Conservation (phyloP, 1,140 invertebrate species). For the Chrysomallon squamiferum region DNA sequence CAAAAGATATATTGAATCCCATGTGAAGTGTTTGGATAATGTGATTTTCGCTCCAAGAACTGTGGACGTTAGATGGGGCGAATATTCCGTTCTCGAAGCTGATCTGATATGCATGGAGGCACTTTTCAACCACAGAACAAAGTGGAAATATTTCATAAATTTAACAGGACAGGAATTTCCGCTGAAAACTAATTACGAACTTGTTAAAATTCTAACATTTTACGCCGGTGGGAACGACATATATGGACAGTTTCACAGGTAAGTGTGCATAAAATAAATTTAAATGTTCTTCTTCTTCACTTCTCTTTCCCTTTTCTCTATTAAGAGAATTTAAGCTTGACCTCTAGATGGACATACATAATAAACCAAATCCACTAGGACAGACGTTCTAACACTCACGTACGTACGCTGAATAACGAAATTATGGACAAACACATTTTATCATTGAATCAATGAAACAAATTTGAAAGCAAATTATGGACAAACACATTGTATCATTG, state of each 20-base stretch:
- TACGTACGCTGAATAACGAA: no score
- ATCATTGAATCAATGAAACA: no score
- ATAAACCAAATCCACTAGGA: no score
- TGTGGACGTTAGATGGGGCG: conserved; percentile 27
- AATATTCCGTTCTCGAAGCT: conserved; percentile 33
- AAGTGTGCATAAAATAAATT: no score
- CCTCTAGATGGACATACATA: no score
- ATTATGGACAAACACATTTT: no score
- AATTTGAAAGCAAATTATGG: no score
- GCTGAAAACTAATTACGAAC: conserved; percentile 44
- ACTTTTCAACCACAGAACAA: conserved; percentile 16
- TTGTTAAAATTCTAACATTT: conserved; percentile 38
- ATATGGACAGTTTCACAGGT: conserved; percentile 11
- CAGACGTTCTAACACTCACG: no score
- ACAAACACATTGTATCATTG: no score
- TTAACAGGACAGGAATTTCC: conserved; percentile 53
- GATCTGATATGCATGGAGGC: conserved; percentile 40
- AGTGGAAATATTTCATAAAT: conserved; percentile 53
- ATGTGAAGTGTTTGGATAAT: conserved; percentile 37
- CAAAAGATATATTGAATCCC: conserved; percentile 14
- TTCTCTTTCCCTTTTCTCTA: no score
- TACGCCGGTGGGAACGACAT: conserved; percentile 44
- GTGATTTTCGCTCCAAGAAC: conserved; percentile 33
- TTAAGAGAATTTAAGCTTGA: no score
- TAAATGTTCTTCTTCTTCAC: no score